Percentiles rank a stretch among this genome's conserved stretches.
These are phyloP conservation scores for Vombatus ursinus DNA, from an alignment of 2,113 vertebrate genomes.

Conservation along the genomic window DNA sequence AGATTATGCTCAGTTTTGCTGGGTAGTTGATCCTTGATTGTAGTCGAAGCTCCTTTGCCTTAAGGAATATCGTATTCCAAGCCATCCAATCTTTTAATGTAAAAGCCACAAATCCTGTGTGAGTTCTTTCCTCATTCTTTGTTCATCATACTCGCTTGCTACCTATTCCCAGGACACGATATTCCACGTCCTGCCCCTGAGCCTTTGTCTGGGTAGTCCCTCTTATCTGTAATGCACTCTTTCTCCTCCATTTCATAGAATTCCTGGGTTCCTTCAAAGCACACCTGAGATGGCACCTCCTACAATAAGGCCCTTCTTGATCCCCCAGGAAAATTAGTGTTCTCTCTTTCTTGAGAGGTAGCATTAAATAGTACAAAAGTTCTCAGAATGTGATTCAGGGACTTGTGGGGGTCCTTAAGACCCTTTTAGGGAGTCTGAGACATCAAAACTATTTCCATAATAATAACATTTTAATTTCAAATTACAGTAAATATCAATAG, in stretches of 20 bases:
- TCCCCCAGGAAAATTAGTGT: background rate
- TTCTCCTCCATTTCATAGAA: background rate
- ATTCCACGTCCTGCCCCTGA: background rate
- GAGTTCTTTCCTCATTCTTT: background rate
- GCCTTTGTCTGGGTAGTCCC: background rate
- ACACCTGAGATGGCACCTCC: background rate
- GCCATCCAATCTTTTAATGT: too few relatives aligned
- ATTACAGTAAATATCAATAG: background rate
- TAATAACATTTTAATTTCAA: background rate
- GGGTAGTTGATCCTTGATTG: too few relatives aligned
- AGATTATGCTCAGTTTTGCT: too few relatives aligned
- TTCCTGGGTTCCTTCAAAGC: background rate
- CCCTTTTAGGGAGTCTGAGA: background rate
- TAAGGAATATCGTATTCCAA: too few relatives aligned
- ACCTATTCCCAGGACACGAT: background rate
- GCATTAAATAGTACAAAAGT: background rate
- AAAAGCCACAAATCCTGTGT: background rate
- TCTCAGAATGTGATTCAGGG: background rate
- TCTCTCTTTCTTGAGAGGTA: background rate
- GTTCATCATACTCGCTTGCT: background rate
- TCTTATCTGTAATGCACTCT: background rate
- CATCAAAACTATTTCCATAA: background rate
- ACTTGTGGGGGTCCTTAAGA: too few relatives aligned
- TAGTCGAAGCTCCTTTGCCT: too few relatives aligned
- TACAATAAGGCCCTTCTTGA: background rate